Conservation (phyloP, 2,888 invertebrate genomes). For the Therioaphis trifolii region DNA sequence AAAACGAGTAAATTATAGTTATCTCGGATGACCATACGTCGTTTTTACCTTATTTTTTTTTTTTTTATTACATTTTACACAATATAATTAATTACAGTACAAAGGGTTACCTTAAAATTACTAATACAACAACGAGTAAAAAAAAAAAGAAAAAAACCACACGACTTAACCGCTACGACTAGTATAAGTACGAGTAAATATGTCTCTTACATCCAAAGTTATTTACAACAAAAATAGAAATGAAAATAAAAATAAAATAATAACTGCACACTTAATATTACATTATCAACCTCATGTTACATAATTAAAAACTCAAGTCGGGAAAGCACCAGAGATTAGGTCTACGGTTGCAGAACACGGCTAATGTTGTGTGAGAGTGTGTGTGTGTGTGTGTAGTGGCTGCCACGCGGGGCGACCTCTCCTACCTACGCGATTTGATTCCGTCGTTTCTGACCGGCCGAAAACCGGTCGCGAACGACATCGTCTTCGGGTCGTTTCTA, state of each 20-base stretch:
- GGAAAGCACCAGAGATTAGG: constrained; percentile 33
- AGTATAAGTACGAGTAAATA: too few relatives aligned
- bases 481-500: too few relatives aligned
- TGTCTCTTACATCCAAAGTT: constrained; percentile 31
- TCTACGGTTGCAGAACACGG: background rate
- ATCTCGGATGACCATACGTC: constrained; percentile 29
- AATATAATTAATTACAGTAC: constrained; percentile 42
- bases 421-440: background rate
- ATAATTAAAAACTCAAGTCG: background rate
- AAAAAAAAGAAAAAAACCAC: constrained; percentile 29
- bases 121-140: constrained; percentile 36
- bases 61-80: background rate
- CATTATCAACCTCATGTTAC: too few relatives aligned
- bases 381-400: too few relatives aligned
- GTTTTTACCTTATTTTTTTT: constrained; percentile 1
- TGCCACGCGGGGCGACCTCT: background rate
- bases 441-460: background rate
- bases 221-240: constrained; percentile 26
- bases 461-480: too few relatives aligned
- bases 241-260: background rate
- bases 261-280: too few relatives aligned
- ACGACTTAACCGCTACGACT: constrained; percentile 57
- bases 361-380: background rate
- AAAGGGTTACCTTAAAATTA: constrained; percentile 49
- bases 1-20: constrained; percentile 33